Base-by-base conservation (phyloP, 2,797 vertebrate species). In the Iguana delicatissima region DNA sequence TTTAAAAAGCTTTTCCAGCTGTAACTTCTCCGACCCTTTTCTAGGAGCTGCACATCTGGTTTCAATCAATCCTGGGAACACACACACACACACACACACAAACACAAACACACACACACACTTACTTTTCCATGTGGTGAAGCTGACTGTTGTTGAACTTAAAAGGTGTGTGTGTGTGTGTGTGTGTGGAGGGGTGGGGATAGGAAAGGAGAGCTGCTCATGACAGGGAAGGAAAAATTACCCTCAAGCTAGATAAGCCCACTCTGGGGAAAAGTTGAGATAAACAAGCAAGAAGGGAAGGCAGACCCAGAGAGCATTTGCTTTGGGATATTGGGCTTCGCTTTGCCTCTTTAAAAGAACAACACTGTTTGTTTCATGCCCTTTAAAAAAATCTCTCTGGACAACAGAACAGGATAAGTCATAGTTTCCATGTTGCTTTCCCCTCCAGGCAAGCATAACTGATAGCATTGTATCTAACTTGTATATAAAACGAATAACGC, bases 11-110 rank as follows among this genome's bases (percentile, higher is more conserved):
- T 38, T 22, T 55, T 64, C 88, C 91, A 90, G 85, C 88, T 90
- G 88, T 74, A 89, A 38, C 55, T 62, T 55, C 76, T 38, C 67
- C 16, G 42, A 84, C 73, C 73, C 29, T 59, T 74, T 73, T 55
- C 55, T 55, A 35, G 32, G 35, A 50, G 88, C 38, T 80, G 88
- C 85, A 73, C 92, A 82, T 89, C 92, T 92, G 89, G 59, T 73
- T 84, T 52, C 67, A 5, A 88, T 86, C 79, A n/a, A n/a, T 24
- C 87, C 35, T 12, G 67, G 86, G 91, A 50, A 80, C 20, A 74
- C 5, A 35, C 38, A 46, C 74, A 10, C 14, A 24, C 22, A 29
- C 3, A 24, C 20, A 38, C 35, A 42, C 14, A 74, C 12, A 74
- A 1, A 35, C 6, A 76, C 35, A 42, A 3, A 3, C 1, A 73